Base-by-base conservation (phyloP, 2,888 invertebrate genomes). In the Griposia aprilina region DNA sequence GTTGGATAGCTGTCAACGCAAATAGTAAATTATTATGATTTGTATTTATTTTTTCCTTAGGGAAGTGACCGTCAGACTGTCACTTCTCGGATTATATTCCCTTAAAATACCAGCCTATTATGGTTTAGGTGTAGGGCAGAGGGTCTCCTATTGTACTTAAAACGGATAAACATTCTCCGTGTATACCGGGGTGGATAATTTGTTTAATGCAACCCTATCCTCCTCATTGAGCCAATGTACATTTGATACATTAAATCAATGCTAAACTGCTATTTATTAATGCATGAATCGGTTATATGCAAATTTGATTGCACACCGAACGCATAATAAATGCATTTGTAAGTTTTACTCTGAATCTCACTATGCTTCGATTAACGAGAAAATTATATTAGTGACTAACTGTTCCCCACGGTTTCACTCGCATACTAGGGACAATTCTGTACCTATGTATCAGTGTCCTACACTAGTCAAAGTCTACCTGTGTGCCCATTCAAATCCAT, bases 321-420 rank as follows among this genome's bases (percentile, higher is more conserved):
- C 30, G 81, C 30, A 71, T 71, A 65, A 68, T 77, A 59, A 72
- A 63, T 48, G 50, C 72, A 84, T 78, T 74, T 78, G 74, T 63
- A 65, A 74, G 66, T 78, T 65, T 81, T 66, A 65, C 57, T 85
- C 45, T 78, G 74, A 78, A 85, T 66, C 26, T 74, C 60, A 69
- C 11, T 68, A 65, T 52, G 74, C 71, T 74, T 66, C 20, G 45
- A 66, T 74, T 74, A 77, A 60, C 74, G 63, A 68, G 26, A 72
- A 74, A 74, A 62, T 57, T 41, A 52, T 41, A 52, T 72, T 68
- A 15, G 11, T 26, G 7, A 48, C 26, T 36, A 48, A 45, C n/a
- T 15, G 6, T 23, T 36, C 17, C 13, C 7, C 2, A 20, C 1
- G 45, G 45, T 30, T 80, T 71, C 20, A 36, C 23, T 68, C 1